These are phyloP conservation scores for Lycodopsis pacificus DNA, from an alignment of 2,797 vertebrate species.

Conservation along the genomic window DNA sequence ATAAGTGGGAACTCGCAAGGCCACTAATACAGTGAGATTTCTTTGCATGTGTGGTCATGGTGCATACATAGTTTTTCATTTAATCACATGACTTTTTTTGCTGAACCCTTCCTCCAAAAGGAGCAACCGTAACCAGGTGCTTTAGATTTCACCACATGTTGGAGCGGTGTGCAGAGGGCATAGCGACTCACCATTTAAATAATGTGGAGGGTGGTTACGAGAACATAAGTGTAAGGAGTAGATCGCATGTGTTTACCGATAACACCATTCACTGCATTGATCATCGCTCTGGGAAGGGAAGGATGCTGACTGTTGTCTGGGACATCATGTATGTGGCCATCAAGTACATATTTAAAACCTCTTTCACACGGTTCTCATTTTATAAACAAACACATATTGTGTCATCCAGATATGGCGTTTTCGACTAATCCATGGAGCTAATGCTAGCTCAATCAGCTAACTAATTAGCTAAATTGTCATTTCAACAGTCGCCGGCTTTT, in stretches of 20 bases:
- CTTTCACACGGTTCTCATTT: background rate
- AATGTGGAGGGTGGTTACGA: too few relatives aligned
- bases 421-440: background rate
- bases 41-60: background rate
- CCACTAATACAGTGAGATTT: background rate
- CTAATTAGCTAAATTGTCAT: too few relatives aligned
- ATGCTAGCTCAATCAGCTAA: background rate
- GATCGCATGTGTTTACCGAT: background rate
- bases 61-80: background rate
- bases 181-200: background rate
- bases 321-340: background rate
- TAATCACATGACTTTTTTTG: background rate
- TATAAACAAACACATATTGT: background rate
- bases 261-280: background rate
- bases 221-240: background rate
- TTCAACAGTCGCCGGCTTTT: too few relatives aligned
- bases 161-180: background rate
- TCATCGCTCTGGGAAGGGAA: too few relatives aligned
- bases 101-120: background rate
- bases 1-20: constrained; percentile 2
- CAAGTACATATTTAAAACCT: background rate
- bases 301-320: background rate
- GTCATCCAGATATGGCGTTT: background rate
- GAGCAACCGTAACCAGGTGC: background rate
- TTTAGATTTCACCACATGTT: constrained; percentile 1